Evolutionary conservation across 2,888 invertebrate genomes (phyloP).

Genomic region (Chymomyza caudatula): DNA sequence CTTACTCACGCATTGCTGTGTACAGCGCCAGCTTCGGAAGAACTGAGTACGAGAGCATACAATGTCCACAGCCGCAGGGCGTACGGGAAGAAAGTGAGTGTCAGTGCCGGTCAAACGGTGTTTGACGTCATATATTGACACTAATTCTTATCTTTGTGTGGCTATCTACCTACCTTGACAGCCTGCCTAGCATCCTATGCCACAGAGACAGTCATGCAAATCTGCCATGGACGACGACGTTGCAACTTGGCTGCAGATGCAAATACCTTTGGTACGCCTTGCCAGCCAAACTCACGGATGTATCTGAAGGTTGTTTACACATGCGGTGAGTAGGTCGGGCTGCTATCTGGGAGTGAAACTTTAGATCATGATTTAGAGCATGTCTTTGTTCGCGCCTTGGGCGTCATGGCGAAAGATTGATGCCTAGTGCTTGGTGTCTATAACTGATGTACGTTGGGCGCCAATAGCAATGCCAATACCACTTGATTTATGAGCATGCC

Average conservation of each 20-base stretch:
- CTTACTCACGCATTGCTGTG: slow-evolving; percentile 91
- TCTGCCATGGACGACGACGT: slow-evolving; percentile 90
- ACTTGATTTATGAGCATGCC: slow-evolving; percentile 39
- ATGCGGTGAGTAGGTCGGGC: slow-evolving; percentile 83
- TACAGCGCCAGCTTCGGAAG: slow-evolving; percentile 97
- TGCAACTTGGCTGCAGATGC: slow-evolving; percentile 91
- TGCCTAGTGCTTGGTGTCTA: slow-evolving; percentile 31
- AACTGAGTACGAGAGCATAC: slow-evolving; percentile 91
- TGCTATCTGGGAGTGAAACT: slow-evolving; percentile 25
- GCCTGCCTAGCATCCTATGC: slow-evolving; percentile 93
- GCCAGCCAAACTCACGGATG: slow-evolving; percentile 88
- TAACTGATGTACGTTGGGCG: slow-evolving; percentile 11
- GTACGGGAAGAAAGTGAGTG: slow-evolving; percentile 92
- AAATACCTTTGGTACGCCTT: slow-evolving; percentile 90
- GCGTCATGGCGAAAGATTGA: slow-evolving; percentile 15
- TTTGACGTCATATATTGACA: slow-evolving; percentile 29
- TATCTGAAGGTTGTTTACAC: slow-evolving; percentile 93
- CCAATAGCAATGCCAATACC: slow-evolving; percentile 6
- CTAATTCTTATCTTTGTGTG: slow-evolving; percentile 3
- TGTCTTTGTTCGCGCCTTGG: slow-evolving; percentile 43
- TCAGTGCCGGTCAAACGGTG: not conserved
- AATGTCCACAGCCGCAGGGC: slow-evolving; percentile 91
- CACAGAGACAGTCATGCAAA: slow-evolving; percentile 92
- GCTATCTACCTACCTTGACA: slow-evolving; percentile 77
- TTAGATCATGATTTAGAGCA: slow-evolving; percentile 43